These are phyloP conservation scores for Otus scops DNA, from an alignment of 2,797 vertebrate genomes.

Conservation along the genomic window DNA sequence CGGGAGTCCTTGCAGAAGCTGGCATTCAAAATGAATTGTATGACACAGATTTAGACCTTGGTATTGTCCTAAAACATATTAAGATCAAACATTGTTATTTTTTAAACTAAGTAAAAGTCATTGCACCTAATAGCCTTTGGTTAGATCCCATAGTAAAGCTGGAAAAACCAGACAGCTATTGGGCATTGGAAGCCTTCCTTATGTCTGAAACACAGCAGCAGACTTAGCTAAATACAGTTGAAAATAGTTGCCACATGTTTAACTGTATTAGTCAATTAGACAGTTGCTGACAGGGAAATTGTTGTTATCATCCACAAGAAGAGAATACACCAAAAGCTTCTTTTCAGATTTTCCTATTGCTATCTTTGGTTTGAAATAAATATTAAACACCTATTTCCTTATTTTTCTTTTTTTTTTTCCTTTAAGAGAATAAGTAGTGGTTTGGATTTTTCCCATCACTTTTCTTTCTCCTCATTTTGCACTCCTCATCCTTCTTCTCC, in stretches of 20 bases:
- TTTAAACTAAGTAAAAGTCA: neutral
- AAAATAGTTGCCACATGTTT: slow-evolving; percentile 64
- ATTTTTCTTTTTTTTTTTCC: neutral
- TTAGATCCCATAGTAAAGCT: neutral
- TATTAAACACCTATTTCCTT: neutral
- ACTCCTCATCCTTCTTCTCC: neutral
- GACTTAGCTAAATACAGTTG: slow-evolving; percentile 18
- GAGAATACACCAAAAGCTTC: neutral
- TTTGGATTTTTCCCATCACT: neutral
- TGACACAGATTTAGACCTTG: neutral
- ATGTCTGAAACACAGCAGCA: slow-evolving; percentile 1
- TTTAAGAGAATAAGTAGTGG: neutral
- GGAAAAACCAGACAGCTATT: neutral
- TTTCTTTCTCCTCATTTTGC: neutral
- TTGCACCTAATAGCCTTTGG: too few species aligned
- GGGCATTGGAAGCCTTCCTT: neutral
- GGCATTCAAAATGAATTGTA: neutral
- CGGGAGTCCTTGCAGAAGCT: neutral
- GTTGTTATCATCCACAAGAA: slow-evolving; percentile 5
- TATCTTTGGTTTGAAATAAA: neutral
- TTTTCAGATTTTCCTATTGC: neutral
- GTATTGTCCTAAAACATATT: neutral
- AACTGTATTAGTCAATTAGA: slow-evolving; percentile 5
- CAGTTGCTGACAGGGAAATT: slow-evolving; percentile 25
- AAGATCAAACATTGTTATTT: neutral